phyloP scores from a whole-genome alignment of 2,113 vertebrate species.

The Onychostruthus taczanowskii region DNA sequence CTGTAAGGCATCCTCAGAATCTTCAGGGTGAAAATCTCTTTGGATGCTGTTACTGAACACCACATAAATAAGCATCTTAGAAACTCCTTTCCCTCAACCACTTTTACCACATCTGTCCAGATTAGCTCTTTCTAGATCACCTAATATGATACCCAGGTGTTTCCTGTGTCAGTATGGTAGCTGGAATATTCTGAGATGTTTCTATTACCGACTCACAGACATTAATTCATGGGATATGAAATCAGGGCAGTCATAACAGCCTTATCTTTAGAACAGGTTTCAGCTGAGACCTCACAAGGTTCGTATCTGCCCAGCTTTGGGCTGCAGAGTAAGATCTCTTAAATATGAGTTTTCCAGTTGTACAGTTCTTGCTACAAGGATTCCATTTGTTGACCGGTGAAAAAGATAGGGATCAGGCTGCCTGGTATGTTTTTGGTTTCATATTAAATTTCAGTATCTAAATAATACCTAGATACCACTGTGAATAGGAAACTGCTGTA shows the following conservation, averaged over 20 bases:
- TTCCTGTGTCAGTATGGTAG: neutral
- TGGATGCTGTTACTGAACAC: neutral
- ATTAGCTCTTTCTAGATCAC: neutral
- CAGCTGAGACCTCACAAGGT: neutral
- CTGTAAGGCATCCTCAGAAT: constrained; percentile 5
- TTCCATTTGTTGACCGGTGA: neutral
- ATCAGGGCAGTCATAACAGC: neutral
- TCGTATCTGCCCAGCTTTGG: neutral
- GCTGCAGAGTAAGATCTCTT: neutral
- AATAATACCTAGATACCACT: neutral
- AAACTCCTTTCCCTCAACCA: neutral
- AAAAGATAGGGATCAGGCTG: neutral
- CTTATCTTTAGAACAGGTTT: neutral
- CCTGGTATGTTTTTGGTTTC: neutral
- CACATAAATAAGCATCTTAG: neutral
- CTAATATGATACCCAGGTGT: neutral
- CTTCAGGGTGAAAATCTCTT: neutral
- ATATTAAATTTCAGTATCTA: neutral
- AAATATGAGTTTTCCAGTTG: neutral
- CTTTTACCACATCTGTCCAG: neutral
- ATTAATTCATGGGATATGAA: neutral
- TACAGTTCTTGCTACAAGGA: neutral
- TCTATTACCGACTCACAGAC: neutral
- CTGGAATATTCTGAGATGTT: neutral
- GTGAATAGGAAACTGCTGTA: neutral